These are phyloP conservation scores for Poeciliopsis retropinna DNA, from an alignment of 2,113 vertebrate genomes.

Conservation along the genomic window DNA sequence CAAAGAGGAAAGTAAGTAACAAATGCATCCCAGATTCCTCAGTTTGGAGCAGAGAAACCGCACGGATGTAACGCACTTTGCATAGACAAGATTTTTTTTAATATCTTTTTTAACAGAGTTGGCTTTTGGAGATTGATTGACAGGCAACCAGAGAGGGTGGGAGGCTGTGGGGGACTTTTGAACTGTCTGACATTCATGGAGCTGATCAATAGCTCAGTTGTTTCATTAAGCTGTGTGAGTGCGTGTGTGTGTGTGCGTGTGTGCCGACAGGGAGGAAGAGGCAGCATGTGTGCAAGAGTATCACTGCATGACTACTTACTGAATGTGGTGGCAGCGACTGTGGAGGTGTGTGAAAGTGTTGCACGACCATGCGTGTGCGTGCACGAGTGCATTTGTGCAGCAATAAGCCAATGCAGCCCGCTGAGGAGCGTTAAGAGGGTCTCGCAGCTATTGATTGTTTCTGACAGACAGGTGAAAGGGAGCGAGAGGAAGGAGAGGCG, in stretches of 20 bases:
- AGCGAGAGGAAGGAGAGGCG: not conserved
- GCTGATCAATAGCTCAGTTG: constrained; percentile 71
- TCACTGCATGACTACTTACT: constrained; percentile 61
- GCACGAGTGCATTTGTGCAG: not conserved
- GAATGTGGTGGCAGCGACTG: constrained; percentile 18
- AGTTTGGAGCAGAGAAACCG: constrained; percentile 1
- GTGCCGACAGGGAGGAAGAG: constrained; percentile 35
- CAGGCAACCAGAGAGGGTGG: constrained; percentile 7
- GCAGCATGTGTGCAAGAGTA: constrained; percentile 43
- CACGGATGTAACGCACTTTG: not conserved
- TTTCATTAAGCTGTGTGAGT: constrained; percentile 48
- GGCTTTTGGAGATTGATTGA: constrained; percentile 60
- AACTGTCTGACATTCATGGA: constrained; percentile 62
- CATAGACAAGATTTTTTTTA: constrained; percentile 17
- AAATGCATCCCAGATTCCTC: constrained; percentile 1
- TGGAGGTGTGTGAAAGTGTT: constrained; percentile 37
- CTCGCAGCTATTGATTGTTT: constrained; percentile 62
- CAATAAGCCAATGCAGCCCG: constrained; percentile 32
- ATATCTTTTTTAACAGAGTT: constrained; percentile 49
- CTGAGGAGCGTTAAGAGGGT: constrained; percentile 58
- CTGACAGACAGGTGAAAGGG: constrained; percentile 58
- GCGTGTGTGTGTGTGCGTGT: constrained; percentile 36
- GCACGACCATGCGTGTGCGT: constrained; percentile 5
- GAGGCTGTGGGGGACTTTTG: constrained; percentile 35
- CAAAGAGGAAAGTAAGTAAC: constrained; percentile 40